Conservation (phyloP, 2,113 vertebrate species). For the Periophthalmodon schlosseri region DNA sequence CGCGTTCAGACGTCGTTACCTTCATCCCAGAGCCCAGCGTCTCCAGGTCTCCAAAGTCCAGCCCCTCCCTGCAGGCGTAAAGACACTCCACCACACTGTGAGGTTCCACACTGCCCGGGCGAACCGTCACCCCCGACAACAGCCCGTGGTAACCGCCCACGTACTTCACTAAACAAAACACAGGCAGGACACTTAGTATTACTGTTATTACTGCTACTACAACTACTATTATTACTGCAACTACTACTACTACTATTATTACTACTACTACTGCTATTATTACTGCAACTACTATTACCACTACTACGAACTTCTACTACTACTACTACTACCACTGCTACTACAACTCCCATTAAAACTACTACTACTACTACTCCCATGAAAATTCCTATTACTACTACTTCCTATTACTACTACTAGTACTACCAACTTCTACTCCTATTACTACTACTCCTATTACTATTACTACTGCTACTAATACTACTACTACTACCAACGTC, state of each 20-base stretch:
- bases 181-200: slow-evolving; percentile 5
- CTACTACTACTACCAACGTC: too few relatives aligned
- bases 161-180: slow-evolving; percentile 73
- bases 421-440: too few relatives aligned
- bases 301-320: background rate
- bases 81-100: slow-evolving; percentile 98
- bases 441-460: too few relatives aligned
- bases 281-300: background rate
- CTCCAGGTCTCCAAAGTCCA: slow-evolving; percentile 98
- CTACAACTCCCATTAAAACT: too few relatives aligned
- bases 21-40: slow-evolving; percentile 99
- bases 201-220: background rate
- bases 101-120: slow-evolving; percentile 93
- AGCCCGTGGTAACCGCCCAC: slow-evolving; percentile 93
- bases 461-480: too few relatives aligned
- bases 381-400: too few relatives aligned
- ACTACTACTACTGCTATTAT: too few relatives aligned
- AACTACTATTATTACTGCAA: background rate
- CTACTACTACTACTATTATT: too few relatives aligned
- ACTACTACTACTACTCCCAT: too few relatives aligned
- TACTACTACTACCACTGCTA: too few relatives aligned
- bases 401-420: too few relatives aligned
- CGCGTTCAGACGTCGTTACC: slow-evolving; percentile 71
- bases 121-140: slow-evolving; percentile 94
- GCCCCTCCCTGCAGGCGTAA: slow-evolving; percentile 96